Conservation (phyloP, 2,888 invertebrate species). For the Bimastos eiseni region DNA sequence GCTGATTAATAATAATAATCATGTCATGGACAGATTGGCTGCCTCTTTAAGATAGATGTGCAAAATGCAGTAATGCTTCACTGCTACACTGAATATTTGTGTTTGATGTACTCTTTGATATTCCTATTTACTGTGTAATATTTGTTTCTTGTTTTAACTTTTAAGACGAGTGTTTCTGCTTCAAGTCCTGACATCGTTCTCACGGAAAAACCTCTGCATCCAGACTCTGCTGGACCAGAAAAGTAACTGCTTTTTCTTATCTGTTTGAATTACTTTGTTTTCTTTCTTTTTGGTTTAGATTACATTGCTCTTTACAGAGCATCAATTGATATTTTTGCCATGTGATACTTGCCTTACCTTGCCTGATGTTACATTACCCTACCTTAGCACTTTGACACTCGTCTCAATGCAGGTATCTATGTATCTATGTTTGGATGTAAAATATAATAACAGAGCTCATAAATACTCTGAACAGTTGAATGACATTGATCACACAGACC, state of each 20-base stretch:
- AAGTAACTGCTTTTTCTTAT: not conserved
- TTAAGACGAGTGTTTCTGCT: not conserved
- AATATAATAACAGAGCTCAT: no score
- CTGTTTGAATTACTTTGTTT: no score
- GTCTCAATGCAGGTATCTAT: no score
- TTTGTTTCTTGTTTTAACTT: no score
- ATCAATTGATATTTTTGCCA: not conserved
- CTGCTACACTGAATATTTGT: not conserved
- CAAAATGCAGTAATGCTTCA: not conserved
- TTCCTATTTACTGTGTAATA: not conserved
- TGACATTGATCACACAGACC: no score
- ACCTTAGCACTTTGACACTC: no score
- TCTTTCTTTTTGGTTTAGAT: no score
- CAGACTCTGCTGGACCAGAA: not conserved
- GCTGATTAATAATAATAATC: no score
- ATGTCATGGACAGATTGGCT: not conserved
- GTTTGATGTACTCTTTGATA: not conserved
- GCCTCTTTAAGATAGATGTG: not conserved
- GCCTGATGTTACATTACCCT: no score
- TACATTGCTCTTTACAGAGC: not conserved
- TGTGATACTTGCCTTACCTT: no score
- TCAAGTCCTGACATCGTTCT: constrained; percentile 19
- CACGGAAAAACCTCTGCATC: not conserved
- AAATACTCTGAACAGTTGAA: no score
- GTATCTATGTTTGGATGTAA: no score